A percentile compares a stretch with the other conserved stretches of the same genome.
These are phyloP conservation scores for Scaptomyza pallida DNA, from an alignment of 1,140 invertebrate species.

Conservation along the genomic window DNA sequence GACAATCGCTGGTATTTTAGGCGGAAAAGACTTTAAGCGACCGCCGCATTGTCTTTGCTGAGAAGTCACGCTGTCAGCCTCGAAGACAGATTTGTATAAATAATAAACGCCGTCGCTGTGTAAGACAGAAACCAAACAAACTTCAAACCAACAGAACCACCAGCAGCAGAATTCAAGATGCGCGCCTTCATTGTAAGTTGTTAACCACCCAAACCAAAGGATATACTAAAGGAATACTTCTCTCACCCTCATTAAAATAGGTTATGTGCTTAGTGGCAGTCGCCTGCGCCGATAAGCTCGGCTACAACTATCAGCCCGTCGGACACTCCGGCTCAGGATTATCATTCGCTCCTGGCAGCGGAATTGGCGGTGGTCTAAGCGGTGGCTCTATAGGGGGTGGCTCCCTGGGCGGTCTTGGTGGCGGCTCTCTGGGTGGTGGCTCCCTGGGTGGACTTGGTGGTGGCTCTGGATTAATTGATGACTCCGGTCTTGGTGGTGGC, in stretches of 20 bases:
- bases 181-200: constrained; percentile 76
- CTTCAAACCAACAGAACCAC: constrained; percentile 67
- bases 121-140: constrained; percentile 64
- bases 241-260: constrained; percentile 15
- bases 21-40: constrained; percentile 74
- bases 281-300: constrained; percentile 75
- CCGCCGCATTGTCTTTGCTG: constrained; percentile 64
- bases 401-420: constrained; percentile 17
- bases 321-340: constrained; percentile 64
- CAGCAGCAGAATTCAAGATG: constrained; percentile 65
- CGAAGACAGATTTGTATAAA: constrained; percentile 73
- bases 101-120: constrained; percentile 44
- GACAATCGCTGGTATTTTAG: constrained; percentile 61
- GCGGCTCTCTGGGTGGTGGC: constrained; percentile 30
- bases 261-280: constrained; percentile 74
- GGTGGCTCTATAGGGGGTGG: constrained; percentile 10
- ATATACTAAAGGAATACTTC: constrained; percentile 36
- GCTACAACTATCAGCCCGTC: constrained; percentile 79
- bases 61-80: constrained; percentile 65
- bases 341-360: constrained; percentile 63
- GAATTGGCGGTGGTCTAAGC: constrained; percentile 27
- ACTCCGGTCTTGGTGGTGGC: constrained; percentile 19
- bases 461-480: constrained; percentile 4
- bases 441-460: constrained; percentile 23
- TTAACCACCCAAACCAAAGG: neutral